These are phyloP conservation scores for Albula goreensis DNA, from an alignment of 2,113 vertebrate species.

Conservation along the genomic window DNA sequence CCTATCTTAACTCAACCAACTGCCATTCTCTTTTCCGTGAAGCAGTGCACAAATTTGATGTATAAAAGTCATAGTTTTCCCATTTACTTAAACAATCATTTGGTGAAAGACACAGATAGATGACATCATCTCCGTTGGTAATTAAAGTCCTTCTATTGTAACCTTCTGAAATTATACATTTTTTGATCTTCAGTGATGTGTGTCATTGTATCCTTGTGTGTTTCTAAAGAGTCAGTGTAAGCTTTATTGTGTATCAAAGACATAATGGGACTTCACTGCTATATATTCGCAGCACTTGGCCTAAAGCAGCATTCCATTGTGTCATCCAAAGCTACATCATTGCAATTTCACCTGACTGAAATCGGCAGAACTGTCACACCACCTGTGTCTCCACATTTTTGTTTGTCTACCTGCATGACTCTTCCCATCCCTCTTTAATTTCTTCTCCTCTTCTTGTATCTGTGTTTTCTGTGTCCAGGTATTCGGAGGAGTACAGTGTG, in stretches of 20 bases:
- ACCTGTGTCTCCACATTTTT: neutral
- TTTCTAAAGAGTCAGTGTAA: neutral
- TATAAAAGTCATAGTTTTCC: too few relatives aligned
- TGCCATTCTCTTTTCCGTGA: too few relatives aligned
- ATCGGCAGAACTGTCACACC: neutral
- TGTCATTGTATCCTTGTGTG: neutral
- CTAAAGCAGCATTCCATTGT: neutral
- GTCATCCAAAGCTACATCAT: neutral
- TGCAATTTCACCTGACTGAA: neutral
- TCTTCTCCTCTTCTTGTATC: constrained; percentile 54
- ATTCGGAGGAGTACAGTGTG: constrained; percentile 88
- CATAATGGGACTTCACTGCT: neutral
- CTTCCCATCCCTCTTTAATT: constrained; percentile 41
- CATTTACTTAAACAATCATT: too few relatives aligned
- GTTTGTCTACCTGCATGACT: constrained; percentile 26
- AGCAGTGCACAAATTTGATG: too few relatives aligned
- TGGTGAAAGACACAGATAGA: too few relatives aligned
- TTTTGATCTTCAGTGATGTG: too few relatives aligned
- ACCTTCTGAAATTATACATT: too few relatives aligned
- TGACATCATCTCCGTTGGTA: too few relatives aligned
- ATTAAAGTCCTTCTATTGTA: too few relatives aligned
- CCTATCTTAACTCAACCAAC: too few relatives aligned
- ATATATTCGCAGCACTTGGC: neutral
- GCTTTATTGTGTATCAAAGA: neutral
- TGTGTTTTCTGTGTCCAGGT: constrained; percentile 67